Base-by-base conservation (phyloP, 2,113 vertebrate species). In the Podarcis cretensis region DNA sequence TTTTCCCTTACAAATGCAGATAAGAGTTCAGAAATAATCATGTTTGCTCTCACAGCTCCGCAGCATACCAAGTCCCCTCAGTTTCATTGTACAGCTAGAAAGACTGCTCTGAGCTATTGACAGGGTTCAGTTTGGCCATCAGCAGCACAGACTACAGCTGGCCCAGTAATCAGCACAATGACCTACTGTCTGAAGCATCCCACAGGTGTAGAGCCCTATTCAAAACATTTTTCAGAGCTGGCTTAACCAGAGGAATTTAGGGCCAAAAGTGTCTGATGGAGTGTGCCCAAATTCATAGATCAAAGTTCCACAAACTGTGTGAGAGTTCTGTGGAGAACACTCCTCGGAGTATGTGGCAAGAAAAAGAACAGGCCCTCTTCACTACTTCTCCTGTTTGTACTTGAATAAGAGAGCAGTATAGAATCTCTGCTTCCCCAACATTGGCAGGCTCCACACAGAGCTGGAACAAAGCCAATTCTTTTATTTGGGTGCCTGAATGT, bases 311-410 rank as follows among this genome's bases (percentile, higher is more conserved):
- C 2, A 5, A 89, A 83, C 92, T 92, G 92, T 87, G 93, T 25
- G 48, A 91, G 40, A 90, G 84, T 73, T 91, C 91, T 93, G 89
- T 91, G 81, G 91, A 93, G 83, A 92, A 90, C 57, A 90, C 88
- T 92, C 57, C 40, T 91, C 89, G 94, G 90, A 43, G 0, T 88
- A 84, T 92, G 69, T 87, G 43, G 90, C 89, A 91, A 59, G 85
- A 89, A 80, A 90, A 74, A 90, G 78, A 95, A 95, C 82, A 87
- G 94, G 90, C 86, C 65, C 90, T 89, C 92, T 92, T 93, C 90
- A 94, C 92, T 93, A 93, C 89, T 93, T 92, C 90, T 91, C 86
- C 89, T 92, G 92, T 93, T 94, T 87, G 84, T 78, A 65, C 40
- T 89, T 90, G 87, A 92, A 89, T 90, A 94, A 92, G 91, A 94